phyloP scores from a whole-genome alignment of 2,797 vertebrate genomes.

The Rhynchotus rufescens region DNA sequence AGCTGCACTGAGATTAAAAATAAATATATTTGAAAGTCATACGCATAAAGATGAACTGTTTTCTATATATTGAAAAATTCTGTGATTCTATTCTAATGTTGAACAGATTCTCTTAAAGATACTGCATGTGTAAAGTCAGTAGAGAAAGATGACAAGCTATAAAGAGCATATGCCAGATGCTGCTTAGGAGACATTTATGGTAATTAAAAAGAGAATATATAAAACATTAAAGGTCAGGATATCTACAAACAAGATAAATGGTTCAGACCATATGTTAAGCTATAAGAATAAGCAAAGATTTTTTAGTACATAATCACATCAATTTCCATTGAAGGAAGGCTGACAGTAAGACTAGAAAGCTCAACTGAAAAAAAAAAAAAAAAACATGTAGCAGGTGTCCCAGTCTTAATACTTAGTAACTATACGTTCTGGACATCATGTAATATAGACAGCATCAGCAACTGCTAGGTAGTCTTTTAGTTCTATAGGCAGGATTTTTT shows the following conservation, averaged over 20 bases:
- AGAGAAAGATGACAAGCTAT: neutral
- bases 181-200: neutral
- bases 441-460: neutral
- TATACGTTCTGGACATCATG: neutral
- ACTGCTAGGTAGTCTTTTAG: neutral
- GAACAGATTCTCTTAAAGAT: neutral
- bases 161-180: neutral
- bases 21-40: neutral
- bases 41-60: neutral
- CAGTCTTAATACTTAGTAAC: neutral
- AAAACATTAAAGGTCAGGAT: neutral
- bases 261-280: neutral
- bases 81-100: neutral
- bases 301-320: neutral
- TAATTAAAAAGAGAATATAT: conserved; percentile 23
- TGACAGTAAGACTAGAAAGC: neutral
- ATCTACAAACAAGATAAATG: neutral
- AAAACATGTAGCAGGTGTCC: neutral
- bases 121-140: neutral
- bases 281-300: neutral
- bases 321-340: neutral
- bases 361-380: neutral
- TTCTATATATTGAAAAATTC: neutral
- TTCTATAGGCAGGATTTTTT: neutral
- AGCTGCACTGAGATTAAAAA: neutral